phyloP scores from a whole-genome alignment of 2,797 vertebrate species.

The Margarornis squamiger region DNA sequence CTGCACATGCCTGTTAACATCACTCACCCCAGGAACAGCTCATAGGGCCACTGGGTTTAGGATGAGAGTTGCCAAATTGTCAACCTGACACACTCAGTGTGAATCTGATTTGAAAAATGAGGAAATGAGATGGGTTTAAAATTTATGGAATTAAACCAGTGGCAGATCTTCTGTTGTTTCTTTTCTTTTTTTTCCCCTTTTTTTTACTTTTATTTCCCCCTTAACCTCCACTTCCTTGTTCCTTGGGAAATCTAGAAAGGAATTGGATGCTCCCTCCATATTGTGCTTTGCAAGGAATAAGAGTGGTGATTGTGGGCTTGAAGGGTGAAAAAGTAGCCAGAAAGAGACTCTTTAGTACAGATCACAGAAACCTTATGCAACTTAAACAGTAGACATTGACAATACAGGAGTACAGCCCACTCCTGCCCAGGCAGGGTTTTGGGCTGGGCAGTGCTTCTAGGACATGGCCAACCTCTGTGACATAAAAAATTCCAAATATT shows the following conservation, averaged over 20 bases:
- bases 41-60: background rate
- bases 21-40: accelerated
- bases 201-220: no score
- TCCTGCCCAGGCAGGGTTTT: background rate
- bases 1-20: accelerated
- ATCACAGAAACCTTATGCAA: background rate
- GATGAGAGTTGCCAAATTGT: background rate
- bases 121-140: background rate
- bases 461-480: background rate
- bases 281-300: background rate
- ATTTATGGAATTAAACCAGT: background rate
- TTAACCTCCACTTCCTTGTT: background rate
- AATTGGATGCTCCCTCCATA: background rate
- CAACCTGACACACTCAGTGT: background rate
- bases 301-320: background rate
- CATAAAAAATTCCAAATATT: background rate
- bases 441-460: background rate
- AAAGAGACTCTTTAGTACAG: background rate
- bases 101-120: background rate
- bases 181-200: no score
- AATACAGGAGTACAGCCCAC: accelerated
- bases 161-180: background rate
- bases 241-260: background rate
- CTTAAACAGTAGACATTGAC: background rate
- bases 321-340: background rate